phyloP scores from a whole-genome alignment of 2,888 invertebrate genomes.

The Eupeodes latifasciatus region DNA sequence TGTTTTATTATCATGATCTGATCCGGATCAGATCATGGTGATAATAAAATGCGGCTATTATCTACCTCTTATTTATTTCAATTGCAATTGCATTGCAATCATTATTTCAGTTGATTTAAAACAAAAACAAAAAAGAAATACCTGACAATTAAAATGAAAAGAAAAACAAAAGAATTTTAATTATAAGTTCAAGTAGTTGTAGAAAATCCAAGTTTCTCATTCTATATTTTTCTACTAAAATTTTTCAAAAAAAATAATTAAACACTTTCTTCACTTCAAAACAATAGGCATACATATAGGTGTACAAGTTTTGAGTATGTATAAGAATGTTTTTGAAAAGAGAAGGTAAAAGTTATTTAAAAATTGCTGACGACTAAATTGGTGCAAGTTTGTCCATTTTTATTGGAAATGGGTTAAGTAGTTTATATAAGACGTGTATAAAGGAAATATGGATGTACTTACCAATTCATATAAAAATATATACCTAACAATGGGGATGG shows the following conservation, averaged over 20 bases:
- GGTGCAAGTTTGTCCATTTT: slow-evolving; percentile 41
- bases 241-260: neutral
- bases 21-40: too few species aligned
- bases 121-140: neutral
- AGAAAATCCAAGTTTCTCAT: slow-evolving; percentile 40
- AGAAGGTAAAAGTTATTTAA: slow-evolving; percentile 55
- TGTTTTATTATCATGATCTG: too few species aligned
- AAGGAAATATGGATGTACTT: neutral
- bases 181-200: slow-evolving; percentile 68
- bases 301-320: too few species aligned
- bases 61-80: too few species aligned
- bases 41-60: too few species aligned
- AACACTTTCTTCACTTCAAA: neutral
- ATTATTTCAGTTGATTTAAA: too few species aligned
- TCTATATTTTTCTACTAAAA: neutral
- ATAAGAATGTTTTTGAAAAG: too few species aligned
- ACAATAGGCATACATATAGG: neutral
- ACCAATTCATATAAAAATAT: slow-evolving; percentile 8
- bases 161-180: slow-evolving; percentile 74
- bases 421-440: neutral
- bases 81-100: too few species aligned
- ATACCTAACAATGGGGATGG: neutral
- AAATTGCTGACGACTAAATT: slow-evolving; percentile 65
- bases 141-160: slow-evolving; percentile 30
- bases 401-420: slow-evolving; percentile 31